Evolutionary conservation across 2,888 invertebrate species (phyloP), one percentile per base, ranked within the genome.

Genomic region (Pyrochroa serraticornis): DNA sequence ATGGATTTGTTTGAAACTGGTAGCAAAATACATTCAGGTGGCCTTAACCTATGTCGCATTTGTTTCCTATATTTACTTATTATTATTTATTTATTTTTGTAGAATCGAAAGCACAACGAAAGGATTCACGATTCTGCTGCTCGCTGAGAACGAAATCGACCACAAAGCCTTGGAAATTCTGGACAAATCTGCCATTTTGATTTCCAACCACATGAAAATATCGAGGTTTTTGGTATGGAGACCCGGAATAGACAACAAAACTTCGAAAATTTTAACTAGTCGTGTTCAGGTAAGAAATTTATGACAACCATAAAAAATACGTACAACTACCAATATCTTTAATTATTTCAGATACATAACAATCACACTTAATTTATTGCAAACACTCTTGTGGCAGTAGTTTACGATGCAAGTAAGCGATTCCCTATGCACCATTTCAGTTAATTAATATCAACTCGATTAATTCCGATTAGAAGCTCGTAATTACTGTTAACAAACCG

Each of bases 51-150:
- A n/a, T n/a, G n/a, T n/a, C n/a, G n/a, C n/a, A n/a, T n/a, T n/a
- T n/a, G n/a, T n/a, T n/a, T n/a, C n/a, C n/a, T n/a, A n/a, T n/a
- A n/a, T n/a, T 10, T 3, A 9, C 35, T 35, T 35, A 10, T 6
- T 13, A 12, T 48, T 33, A 14, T 22, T 39, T 12, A n/a, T 30
- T 56, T 58, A 63, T 51, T 77, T 77, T 30, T 22, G 22, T 78
- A 84, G 84, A 64, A 66, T 71, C 58, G 80, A 81, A 60, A 71
- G 72, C 44, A 74, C 75, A 53, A 78, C 77, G 64, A 80, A 81
- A 53, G 83, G 82, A 60, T 81, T 83, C 69, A 82, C 82, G 8
- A 72, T 84, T 38, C 75, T 84, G 9, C 76, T 84, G 33, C 72
- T 81, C 37, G 81, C 81, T 9, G 81, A 80, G 66, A 80, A 81